Evolutionary conservation across 2,113 vertebrate species (phyloP).

Genomic region (Sorex fumeus): DNA sequence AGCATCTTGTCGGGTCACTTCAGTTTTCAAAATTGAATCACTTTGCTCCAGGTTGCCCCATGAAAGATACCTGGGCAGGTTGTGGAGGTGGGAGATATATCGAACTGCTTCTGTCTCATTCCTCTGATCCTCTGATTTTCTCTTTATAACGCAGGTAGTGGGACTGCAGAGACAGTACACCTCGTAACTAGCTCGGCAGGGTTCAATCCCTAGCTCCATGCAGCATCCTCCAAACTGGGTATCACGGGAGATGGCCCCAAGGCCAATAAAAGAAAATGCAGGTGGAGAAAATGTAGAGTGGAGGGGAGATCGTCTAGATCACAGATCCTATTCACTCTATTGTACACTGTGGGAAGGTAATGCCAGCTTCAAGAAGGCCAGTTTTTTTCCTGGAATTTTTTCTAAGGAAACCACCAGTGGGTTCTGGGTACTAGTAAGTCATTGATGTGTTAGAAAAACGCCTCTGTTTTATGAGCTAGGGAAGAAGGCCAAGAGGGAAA

Average conservation of each 20-base stretch:
- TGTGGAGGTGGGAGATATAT: background rate
- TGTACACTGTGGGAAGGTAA: background rate
- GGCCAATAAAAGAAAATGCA: background rate
- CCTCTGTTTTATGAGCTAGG: background rate
- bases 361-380: background rate
- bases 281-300: background rate
- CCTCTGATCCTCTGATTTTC: background rate
- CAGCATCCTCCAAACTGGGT: too few species aligned
- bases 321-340: background rate
- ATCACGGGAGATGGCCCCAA: too few species aligned
- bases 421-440: background rate
- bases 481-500: background rate
- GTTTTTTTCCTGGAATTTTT: background rate
- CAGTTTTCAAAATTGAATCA: slow-evolving; percentile 47
- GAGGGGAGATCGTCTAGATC: background rate
- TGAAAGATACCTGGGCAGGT: background rate
- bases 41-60: background rate
- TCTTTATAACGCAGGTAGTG: background rate
- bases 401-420: background rate
- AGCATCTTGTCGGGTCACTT: background rate
- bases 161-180: too few species aligned
- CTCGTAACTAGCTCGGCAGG: too few species aligned
- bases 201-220: too few species aligned
- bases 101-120: background rate
- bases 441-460: background rate